Conservation (phyloP, 2,113 vertebrate genomes). For the Panthera leo region DNA sequence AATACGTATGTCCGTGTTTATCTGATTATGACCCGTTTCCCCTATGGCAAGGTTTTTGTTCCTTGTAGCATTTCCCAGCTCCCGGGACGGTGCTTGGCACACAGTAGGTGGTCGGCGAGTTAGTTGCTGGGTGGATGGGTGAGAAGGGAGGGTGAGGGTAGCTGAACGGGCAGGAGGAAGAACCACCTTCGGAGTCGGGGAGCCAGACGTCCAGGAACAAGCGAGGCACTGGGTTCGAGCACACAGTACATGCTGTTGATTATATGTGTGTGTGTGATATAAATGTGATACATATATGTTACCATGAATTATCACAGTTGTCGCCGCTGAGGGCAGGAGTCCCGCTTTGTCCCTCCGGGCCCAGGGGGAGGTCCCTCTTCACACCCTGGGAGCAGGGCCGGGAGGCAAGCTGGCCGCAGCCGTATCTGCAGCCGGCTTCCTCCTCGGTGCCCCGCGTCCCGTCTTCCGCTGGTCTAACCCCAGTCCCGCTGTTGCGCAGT, state of each 20-base stretch:
- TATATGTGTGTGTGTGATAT: too few relatives aligned
- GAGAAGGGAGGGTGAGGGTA: not conserved
- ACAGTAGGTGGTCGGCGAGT: not conserved
- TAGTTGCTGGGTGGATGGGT: not conserved
- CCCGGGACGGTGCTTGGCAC: not conserved
- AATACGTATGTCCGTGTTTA: not conserved
- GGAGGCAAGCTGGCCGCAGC: accelerated
- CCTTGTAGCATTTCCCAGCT: accelerated
- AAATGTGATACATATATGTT: accelerated
- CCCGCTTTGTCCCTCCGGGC: accelerated
- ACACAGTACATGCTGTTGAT: accelerated
- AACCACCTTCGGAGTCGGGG: not conserved
- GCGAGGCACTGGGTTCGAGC: accelerated
- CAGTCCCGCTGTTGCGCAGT: accelerated
- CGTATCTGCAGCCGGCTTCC: too few relatives aligned
- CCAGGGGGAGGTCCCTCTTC: not conserved
- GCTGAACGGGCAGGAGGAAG: not conserved
- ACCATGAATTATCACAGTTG: accelerated
- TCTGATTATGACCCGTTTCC: not conserved
- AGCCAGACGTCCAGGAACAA: accelerated
- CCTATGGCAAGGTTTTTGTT: not conserved
- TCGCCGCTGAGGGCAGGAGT: not conserved
- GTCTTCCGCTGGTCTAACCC: not conserved
- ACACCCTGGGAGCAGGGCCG: accelerated
- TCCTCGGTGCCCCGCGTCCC: not conserved